phyloP scores from a whole-genome alignment of 2,797 vertebrate species.

The Enteromius trimaculatus region DNA sequence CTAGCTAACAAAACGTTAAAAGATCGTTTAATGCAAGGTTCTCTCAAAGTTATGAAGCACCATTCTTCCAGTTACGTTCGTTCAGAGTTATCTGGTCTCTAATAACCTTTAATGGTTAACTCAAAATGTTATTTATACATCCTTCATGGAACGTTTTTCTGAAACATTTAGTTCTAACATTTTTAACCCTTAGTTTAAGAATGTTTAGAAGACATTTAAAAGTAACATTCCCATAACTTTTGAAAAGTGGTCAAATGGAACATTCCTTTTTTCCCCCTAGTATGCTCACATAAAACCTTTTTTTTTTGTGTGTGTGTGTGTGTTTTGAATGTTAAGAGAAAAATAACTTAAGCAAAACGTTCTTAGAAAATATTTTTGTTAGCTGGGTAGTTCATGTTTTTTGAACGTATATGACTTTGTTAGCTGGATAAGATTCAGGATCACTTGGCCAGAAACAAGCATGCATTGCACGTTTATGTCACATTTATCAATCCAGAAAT shows the following conservation, averaged over 20 bases:
- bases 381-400: slow-evolving; percentile 5
- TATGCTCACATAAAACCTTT: not conserved
- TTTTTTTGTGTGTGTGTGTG: not conserved
- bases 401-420: not conserved
- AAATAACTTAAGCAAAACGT: not conserved
- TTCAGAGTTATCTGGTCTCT: not conserved
- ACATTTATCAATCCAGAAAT: not conserved
- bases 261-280: not conserved
- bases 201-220: not conserved
- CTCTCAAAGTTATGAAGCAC: not conserved
- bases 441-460: not conserved
- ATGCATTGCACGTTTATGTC: not conserved
- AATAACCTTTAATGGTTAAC: not conserved
- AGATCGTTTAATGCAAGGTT: not conserved
- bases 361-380: not conserved
- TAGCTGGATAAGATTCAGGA: slow-evolving; percentile 9
- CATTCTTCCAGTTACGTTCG: not conserved
- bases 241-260: not conserved
- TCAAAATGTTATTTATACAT: not conserved
- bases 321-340: not conserved
- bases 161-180: not conserved
- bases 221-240: not conserved
- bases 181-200: not conserved
- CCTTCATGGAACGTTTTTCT: not conserved
- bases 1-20: not conserved